Base-by-base conservation (phyloP, 2,888 invertebrate genomes). In the Cryptocheilus praepositus region DNA sequence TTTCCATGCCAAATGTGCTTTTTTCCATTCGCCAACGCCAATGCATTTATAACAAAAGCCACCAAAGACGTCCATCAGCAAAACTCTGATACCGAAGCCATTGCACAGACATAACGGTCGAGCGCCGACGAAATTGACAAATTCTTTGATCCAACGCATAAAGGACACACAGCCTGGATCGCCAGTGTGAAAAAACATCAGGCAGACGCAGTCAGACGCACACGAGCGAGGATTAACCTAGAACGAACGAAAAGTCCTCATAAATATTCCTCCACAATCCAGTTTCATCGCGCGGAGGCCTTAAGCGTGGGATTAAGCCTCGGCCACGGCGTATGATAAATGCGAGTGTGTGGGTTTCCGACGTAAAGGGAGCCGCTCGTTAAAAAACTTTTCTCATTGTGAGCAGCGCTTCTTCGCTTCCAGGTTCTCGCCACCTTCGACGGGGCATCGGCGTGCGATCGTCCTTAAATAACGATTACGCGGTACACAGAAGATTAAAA, bases 291-390 rank as follows among this genome's bases (percentile, higher is more conserved):
- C 46, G 25, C 18, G 22, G 58, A 55, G 15, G 57, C 25, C 56
- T 59, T 64, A 66, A 73, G 61, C 67, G 44, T 61, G 49, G 70
- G 70, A 77, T 77, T 77, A 70, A 70, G 28, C 52, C n/a, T n/a
- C 46, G 63, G 62, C 64, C 61, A 53, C 46, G 46, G 60, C 44
- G 76, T 5, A 75, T 73, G 78, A 77, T 73, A 67, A 73, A 76
- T 74, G 66, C 59, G 59, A 36, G 19, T 46, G 59, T 65, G 67
- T 66, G 60, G 67, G 46, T 55, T 55, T 60, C 36, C 61, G 54
- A 70, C 66, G 71, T 71, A 70, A 76, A 67, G 43, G 36, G 56
- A 59, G 73, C 76, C 75, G 73, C 75, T 73, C 76, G 73, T 77
- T 77, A 71, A 61, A 72, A n/a, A 62, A 78, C 61, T 46, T 54